Evolutionary conservation across 1,140 invertebrate species (phyloP), one percentile per base, ranked within the genome.

Genomic region (Papilio xuthus): DNA sequence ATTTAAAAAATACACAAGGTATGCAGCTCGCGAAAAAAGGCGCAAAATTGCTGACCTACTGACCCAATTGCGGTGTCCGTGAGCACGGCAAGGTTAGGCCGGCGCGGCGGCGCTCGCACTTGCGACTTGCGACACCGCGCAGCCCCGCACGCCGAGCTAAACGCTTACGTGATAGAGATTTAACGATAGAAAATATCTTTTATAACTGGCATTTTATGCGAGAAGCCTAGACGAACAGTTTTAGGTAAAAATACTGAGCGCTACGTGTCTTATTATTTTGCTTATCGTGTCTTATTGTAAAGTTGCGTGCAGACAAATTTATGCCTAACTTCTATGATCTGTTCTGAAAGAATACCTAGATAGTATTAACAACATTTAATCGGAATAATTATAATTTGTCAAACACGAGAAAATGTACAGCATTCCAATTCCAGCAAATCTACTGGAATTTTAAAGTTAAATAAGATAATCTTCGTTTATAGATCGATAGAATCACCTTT

Each of bases 11-110:
- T 60, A 26, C 4, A 28, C 26, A 67, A 67, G 26, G 26, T 67
- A 28, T 67, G 60, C 60, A 28, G 6, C 26, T 67, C 76, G 53
- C 78, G 80, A 79, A 88, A 89, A 91, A 89, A 91, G 85, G 85
- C 84, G 88, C 88, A 83, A 90, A 91, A 85, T 88, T 79, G 83
- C 82, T 85, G 89, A 86, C 90, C 90, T 80, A 90, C 77, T 92
- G 86, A 90, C 91, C 88, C 80, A 86, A 85, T 88, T 91, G 86
- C 78, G 70, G 80, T 80, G 89, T 89, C 90, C 87, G 86, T 88
- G 86, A 89, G 86, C 78, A 77, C 76, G 78, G 81, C 89, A 90
- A 90, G 89, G 90, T 92, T 89, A 86, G 69, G 80, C 78, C 78
- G 73, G 50, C 50, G 18, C 50, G 42, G 53, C 50, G 74, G 79